Evolutionary conservation across 2,888 invertebrate genomes (phyloP).

Genomic region (Drosophila sordidula): DNA sequence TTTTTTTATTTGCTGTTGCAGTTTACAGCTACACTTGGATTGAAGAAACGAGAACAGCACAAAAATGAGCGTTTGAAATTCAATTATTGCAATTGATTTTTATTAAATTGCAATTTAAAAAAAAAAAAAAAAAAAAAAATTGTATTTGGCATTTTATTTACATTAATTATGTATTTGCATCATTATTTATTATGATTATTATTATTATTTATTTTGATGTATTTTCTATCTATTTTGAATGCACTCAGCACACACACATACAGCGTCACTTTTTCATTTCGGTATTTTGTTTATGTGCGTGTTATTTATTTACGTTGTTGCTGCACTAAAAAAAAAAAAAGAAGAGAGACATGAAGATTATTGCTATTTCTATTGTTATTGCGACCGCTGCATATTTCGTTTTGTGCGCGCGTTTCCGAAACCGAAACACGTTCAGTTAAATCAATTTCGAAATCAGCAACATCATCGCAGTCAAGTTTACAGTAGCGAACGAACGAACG

Average conservation of each 20-base stretch:
- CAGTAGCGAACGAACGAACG: slow-evolving; percentile 8
- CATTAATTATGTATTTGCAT: slow-evolving; percentile 10
- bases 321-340: slow-evolving; percentile 32
- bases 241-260: slow-evolving; percentile 45
- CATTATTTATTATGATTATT: slow-evolving; percentile 14
- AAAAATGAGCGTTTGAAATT: slow-evolving; percentile 22
- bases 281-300: slow-evolving; percentile 42
- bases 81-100: slow-evolving; percentile 6
- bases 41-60: slow-evolving; percentile 24
- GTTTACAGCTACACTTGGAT: slow-evolving; percentile 48
- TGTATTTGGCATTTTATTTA: too few species aligned
- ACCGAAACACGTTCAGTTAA: slow-evolving; percentile 71
- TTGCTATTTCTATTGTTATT: slow-evolving; percentile 43
- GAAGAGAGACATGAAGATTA: slow-evolving; percentile 22
- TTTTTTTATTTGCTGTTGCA: slow-evolving; percentile 47
- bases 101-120: too few species aligned
- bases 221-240: slow-evolving; percentile 47
- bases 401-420: slow-evolving; percentile 55
- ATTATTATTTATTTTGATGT: slow-evolving; percentile 15
- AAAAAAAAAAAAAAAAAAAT: too few species aligned
- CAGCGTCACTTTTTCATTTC: slow-evolving; percentile 46
- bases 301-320: slow-evolving; percentile 35
- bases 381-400: slow-evolving; percentile 50
- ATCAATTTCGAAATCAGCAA: slow-evolving; percentile 73
- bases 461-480: slow-evolving; percentile 40